Evolutionary conservation across 2,113 vertebrate genomes (phyloP).

Genomic region (Zootoca vivipara): DNA sequence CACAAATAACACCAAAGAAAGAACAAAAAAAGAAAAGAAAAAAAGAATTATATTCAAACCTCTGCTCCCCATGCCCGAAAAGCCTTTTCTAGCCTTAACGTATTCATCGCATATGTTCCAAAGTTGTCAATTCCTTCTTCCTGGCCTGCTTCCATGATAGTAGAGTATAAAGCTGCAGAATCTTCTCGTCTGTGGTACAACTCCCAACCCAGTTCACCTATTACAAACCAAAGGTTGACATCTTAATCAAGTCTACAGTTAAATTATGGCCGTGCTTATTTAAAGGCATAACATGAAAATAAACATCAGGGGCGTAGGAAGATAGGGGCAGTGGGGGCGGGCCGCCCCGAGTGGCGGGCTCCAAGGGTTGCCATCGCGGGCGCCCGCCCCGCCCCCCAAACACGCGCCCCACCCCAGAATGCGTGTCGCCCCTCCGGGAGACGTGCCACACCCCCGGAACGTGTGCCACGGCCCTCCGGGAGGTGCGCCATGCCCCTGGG

Average conservation of each 20-base stretch:
- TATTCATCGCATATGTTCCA: slow-evolving; percentile 91
- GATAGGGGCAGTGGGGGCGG: too few species aligned
- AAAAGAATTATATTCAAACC: slow-evolving; percentile 73
- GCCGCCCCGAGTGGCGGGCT: too few species aligned
- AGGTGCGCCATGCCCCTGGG: too few species aligned
- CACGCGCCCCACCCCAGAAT: too few species aligned
- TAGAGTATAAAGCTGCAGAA: slow-evolving; percentile 80
- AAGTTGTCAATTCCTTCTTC: slow-evolving; percentile 93
- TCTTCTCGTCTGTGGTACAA: slow-evolving; percentile 87
- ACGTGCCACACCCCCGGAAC: too few species aligned
- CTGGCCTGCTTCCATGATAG: slow-evolving; percentile 89
- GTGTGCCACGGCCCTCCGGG: too few species aligned
- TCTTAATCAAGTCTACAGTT: slow-evolving; percentile 17
- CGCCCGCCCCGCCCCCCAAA: too few species aligned
- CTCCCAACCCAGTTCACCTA: slow-evolving; percentile 98
- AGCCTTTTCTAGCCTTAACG: slow-evolving; percentile 92
- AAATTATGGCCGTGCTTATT: background rate
- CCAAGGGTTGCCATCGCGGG: too few species aligned
- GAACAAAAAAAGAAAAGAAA: background rate
- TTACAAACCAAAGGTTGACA: slow-evolving; percentile 30
- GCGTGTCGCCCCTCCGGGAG: too few species aligned
- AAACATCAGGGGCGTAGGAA: too few species aligned
- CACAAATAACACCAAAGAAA: slow-evolving; percentile 3
- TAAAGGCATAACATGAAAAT: background rate
- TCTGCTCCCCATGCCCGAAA: slow-evolving; percentile 97